phyloP scores from a whole-genome alignment of 2,113 vertebrate species.

The Podilymbus podiceps region DNA sequence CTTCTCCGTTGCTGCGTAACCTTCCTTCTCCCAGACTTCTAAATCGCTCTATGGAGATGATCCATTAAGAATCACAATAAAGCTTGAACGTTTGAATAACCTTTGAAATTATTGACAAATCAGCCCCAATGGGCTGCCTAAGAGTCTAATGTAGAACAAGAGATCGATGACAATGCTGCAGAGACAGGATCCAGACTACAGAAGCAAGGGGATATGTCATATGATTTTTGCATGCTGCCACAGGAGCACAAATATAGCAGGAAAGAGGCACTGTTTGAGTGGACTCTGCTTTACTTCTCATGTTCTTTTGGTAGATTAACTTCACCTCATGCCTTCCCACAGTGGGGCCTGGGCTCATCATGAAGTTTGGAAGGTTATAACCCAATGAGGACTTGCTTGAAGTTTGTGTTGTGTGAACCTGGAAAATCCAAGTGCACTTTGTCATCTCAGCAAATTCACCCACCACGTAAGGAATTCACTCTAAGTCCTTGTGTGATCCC shows the following conservation, averaged over 20 bases:
- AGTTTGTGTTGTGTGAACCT: neutral
- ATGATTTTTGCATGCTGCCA: slow-evolving; percentile 7
- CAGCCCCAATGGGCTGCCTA: neutral
- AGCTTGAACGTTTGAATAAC: slow-evolving; percentile 52
- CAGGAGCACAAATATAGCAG: neutral
- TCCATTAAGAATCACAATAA: slow-evolving; percentile 60
- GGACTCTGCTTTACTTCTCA: neutral
- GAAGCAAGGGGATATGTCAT: neutral
- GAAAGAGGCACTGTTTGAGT: neutral
- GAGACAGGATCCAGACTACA: slow-evolving; percentile 43
- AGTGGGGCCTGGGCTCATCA: neutral
- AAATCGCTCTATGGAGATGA: slow-evolving; percentile 46
- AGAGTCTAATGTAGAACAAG: slow-evolving; percentile 19
- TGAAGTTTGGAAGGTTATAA: neutral
- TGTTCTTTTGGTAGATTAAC: neutral
- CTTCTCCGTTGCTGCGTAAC: neutral
- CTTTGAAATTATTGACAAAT: slow-evolving; percentile 64
- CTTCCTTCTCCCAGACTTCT: slow-evolving; percentile 35
- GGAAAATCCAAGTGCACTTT: neutral
- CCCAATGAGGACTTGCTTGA: neutral
- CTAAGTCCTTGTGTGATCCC: neutral
- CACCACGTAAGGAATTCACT: fast-evolving
- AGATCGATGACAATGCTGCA: slow-evolving; percentile 42
- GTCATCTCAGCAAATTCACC: neutral
- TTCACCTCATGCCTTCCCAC: neutral